Base-by-base conservation (phyloP, 2,888 invertebrate genomes). In the Galerucella calmariensis region DNA sequence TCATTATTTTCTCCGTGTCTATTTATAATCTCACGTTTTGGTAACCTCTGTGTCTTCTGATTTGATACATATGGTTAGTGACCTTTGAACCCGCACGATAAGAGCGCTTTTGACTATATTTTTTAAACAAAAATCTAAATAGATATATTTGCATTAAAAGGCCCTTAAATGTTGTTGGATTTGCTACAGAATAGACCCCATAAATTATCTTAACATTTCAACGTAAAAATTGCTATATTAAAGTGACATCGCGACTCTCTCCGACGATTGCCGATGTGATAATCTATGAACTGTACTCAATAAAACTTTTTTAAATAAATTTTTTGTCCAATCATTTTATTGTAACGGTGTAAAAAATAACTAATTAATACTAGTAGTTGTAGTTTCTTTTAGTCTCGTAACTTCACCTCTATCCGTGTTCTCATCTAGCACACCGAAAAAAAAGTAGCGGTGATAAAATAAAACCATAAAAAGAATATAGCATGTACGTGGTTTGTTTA, bases 361-460 rank as follows among this genome's bases (percentile, higher is more conserved):
- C 67, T n/a, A 67, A 53, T 67, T 53, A 44, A 41, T 20, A 67
- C 67, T 67, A 56, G 51, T 67, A 56, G 51, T 48, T 51, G 73
- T 76, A 56, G 56, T 56, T 56, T 56, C 51, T 56, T 56, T 56
- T 56, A 56, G 56, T 56, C 72, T 76, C 69, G 68, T 72, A 70
- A 72, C 77, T 76, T 65, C 73, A 76, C 66, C 68, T 69, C 77
- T 79, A 79, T 80, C 79, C 79, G 78, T 80, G 77, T 68, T 75
- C 72, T 63, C 61, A 70, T 74, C 69, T 71, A 69, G 46, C 59
- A 72, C 75, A 76, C 74, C 76, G 20, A 59, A 59, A 75, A 79
- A 79, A 78, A 78, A 73, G 58, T 81, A 79, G 80, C 80, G 79
- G 81, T 74, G 76, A 69, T 74, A 74, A 78, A 79, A 81, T 80